Evolutionary conservation across 2,888 invertebrate genomes (phyloP).

Genomic region (Cheilosia pagana): DNA sequence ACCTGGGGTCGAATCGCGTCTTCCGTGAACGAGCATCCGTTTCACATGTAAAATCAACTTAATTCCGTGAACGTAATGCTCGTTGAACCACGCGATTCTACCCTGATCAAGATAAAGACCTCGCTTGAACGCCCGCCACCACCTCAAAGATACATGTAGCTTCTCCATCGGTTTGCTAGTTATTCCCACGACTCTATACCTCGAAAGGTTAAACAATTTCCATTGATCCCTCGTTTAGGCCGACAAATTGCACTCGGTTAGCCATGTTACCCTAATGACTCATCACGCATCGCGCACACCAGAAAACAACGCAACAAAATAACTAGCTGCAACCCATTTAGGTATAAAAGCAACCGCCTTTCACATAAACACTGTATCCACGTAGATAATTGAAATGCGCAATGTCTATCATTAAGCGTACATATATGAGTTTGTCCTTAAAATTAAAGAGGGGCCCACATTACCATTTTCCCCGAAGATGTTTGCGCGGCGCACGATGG

Average conservation of each 20-base stretch:
- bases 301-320: constrained; percentile 35
- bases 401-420: constrained; percentile 69
- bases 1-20: too few species aligned
- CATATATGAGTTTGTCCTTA: constrained; percentile 71
- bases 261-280: constrained; percentile 68
- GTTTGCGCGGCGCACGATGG: constrained; percentile 59
- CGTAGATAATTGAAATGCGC: constrained; percentile 73
- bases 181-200: constrained; percentile 5
- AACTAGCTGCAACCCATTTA: constrained; percentile 57
- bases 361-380: constrained; percentile 72
- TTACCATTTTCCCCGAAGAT: constrained; percentile 69
- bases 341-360: constrained; percentile 66
- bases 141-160: not conserved
- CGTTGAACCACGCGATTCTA: too few species aligned
- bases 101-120: too few species aligned
- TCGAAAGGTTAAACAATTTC: constrained; percentile 44
- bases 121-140: too few species aligned
- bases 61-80: too few species aligned
- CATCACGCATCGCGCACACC: constrained; percentile 45
- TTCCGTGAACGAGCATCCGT: too few species aligned
- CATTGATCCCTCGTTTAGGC: constrained; percentile 58
- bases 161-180: not conserved
- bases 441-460: constrained; percentile 66
- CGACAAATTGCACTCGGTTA: constrained; percentile 62
- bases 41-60: too few species aligned